Conservation (phyloP, 35 echinoderm and acorn worm genomes). For the Patiria miniata region DNA sequence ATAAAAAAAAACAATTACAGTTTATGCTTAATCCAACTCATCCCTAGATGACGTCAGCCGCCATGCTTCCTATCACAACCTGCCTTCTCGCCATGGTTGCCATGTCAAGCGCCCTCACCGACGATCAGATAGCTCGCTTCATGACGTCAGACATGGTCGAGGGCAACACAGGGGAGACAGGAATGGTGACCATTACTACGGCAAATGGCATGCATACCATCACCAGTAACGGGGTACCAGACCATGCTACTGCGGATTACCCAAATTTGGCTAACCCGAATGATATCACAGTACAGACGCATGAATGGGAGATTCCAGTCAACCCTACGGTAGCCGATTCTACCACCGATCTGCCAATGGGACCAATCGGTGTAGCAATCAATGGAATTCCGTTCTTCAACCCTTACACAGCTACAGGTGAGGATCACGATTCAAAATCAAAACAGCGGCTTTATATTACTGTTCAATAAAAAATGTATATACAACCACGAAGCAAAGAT, state of each 20-base stretch:
- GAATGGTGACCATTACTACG: slow-evolving; percentile 36
- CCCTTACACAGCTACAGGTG: neutral
- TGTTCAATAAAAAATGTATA: neutral
- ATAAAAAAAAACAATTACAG: neutral
- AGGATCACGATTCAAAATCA: neutral
- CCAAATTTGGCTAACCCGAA: slow-evolving; percentile 57
- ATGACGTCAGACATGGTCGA: slow-evolving; percentile 60
- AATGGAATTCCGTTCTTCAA: slow-evolving; percentile 77
- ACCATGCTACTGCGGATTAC: slow-evolving; percentile 56
- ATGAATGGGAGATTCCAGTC: slow-evolving; percentile 23
- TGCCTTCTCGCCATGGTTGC: neutral
- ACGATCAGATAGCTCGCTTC: slow-evolving; percentile 45
- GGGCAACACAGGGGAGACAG: slow-evolving; percentile 52
- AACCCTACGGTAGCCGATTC: slow-evolving; percentile 44
- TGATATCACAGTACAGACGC: slow-evolving; percentile 35
- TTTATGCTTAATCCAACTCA: neutral
- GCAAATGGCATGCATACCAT: slow-evolving; percentile 18
- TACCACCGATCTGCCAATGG: slow-evolving; percentile 50
- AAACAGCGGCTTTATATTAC: neutral
- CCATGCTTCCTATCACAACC: neutral
- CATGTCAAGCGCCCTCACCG: slow-evolving; percentile 51
- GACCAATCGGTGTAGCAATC: no score
- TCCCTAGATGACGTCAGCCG: neutral
- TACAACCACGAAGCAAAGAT: neutral
- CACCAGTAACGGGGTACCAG: no score